Conservation (phyloP, 2,113 vertebrate species). For the Prunella himalayana region DNA sequence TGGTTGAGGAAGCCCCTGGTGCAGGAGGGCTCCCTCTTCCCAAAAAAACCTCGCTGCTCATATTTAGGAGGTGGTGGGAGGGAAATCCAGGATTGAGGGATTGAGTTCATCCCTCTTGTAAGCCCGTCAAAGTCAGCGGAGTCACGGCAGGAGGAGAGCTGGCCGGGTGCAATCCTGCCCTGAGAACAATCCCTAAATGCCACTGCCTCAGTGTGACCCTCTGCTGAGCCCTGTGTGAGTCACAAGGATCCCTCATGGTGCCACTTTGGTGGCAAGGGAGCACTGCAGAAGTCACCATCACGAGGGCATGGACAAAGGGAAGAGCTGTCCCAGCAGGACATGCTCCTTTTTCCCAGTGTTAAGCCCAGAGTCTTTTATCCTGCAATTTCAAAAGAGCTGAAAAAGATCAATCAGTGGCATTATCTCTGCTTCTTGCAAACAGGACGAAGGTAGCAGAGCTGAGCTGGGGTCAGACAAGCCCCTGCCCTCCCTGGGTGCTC, state of each 20-base stretch:
- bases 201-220: neutral
- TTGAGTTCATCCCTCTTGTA: conserved; percentile 46
- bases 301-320: neutral
- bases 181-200: neutral
- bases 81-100: conserved; percentile 45
- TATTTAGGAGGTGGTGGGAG: neutral
- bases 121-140: neutral
- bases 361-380: neutral
- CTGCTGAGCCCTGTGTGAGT: neutral
- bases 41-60: rapidly evolving
- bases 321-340: neutral
- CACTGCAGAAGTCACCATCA: rapidly evolving
- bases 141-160: rapidly evolving
- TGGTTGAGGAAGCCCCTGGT: neutral
- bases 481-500: neutral
- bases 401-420: neutral
- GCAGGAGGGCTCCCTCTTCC: neutral
- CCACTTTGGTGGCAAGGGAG: neutral
- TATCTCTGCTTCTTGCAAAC: neutral
- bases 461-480: neutral
- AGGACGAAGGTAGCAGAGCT: neutral
- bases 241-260: neutral
- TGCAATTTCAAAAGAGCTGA: neutral
- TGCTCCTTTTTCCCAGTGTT: neutral
- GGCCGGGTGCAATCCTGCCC: rapidly evolving